Evolutionary conservation across 64 coral and sea anemone genomes (phyloP).

Genomic region (Acropora yongei): DNA sequence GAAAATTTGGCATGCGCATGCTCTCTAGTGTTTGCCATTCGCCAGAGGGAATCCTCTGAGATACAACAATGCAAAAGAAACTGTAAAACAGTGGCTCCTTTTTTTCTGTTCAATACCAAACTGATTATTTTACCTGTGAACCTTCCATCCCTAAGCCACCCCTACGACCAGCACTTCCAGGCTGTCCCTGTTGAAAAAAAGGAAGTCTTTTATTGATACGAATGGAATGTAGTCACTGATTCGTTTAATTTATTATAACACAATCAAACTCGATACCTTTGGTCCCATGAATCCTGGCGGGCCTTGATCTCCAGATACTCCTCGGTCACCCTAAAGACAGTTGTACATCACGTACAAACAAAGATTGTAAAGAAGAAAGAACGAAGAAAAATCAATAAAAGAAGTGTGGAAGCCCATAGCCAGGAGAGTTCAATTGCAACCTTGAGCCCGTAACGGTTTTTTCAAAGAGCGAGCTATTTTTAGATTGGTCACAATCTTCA

Average conservation of each 20-base stretch:
- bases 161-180: neutral
- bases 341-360: neutral
- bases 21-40: too few relatives aligned
- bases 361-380: neutral
- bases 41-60: too few relatives aligned
- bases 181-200: neutral
- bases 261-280: neutral
- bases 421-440: too few relatives aligned
- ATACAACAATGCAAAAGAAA: too few relatives aligned
- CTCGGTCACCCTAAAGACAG: conserved; percentile 45
- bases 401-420: too few relatives aligned
- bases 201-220: neutral
- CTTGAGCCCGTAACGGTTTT: too few relatives aligned
- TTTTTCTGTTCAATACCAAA: neutral
- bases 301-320: conserved; percentile 23
- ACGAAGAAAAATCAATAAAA: neutral
- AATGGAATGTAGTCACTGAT: neutral
- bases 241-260: neutral
- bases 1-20: too few relatives aligned
- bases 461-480: too few relatives aligned
- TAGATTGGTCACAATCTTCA: too few relatives aligned
- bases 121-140: neutral
- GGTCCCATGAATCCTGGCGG: conserved; percentile 19
- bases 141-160: neutral
- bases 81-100: too few relatives aligned